These are phyloP conservation scores for Chironomus tentans DNA, from an alignment of 2,888 invertebrate genomes.

Conservation along the genomic window DNA sequence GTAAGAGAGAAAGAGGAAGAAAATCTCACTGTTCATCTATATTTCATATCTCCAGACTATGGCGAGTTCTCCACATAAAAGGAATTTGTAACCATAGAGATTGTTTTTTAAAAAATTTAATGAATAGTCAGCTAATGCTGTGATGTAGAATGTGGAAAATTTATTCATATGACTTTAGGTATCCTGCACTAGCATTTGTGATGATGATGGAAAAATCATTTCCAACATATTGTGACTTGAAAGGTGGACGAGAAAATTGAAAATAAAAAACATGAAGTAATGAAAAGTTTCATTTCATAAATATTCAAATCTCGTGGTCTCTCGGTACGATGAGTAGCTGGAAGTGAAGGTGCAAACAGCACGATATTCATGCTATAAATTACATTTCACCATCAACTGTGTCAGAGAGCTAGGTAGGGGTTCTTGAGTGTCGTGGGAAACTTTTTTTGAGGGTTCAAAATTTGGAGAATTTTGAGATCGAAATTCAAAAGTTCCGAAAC, in stretches of 20 bases:
- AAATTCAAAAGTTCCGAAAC: no score
- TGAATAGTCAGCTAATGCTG: not conserved
- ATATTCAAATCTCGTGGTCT: not conserved
- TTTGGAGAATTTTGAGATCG: no score
- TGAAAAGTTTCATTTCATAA: no score
- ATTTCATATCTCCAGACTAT: not conserved
- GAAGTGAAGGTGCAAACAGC: not conserved
- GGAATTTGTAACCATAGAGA: no score
- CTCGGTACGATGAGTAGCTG: not conserved
- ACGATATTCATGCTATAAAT: slow-evolving; percentile 11
- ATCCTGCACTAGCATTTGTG: not conserved
- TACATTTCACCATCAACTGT: not conserved
- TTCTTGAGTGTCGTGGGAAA: no score
- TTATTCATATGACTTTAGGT: not conserved
- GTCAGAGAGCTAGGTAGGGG: not conserved
- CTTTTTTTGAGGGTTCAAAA: no score
- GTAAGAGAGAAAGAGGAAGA: not conserved
- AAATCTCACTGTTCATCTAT: not conserved
- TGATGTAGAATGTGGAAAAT: not conserved
- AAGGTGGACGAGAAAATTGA: not conserved
- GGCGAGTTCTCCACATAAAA: no score
- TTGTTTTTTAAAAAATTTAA: not conserved
- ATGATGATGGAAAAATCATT: not conserved
- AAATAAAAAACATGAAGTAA: not conserved
- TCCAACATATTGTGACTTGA: not conserved